Percentiles rank a stretch among this genome's conserved stretches.
Conservation (phyloP, 2,113 vertebrate species). For the Bos javanicus region DNA sequence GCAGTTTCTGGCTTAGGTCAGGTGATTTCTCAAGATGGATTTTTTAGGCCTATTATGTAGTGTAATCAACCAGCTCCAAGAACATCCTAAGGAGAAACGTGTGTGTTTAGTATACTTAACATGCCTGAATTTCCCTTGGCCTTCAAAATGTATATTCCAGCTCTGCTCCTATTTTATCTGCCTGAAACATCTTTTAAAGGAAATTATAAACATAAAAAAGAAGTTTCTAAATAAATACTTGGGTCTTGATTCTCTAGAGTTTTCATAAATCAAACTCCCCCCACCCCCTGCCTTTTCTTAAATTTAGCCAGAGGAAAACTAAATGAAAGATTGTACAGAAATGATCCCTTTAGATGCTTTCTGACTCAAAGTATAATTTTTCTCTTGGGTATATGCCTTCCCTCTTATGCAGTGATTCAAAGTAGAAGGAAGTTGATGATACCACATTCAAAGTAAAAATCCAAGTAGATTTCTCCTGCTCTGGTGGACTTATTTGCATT, state of each 20-base stretch:
- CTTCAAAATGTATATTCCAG: slow-evolving; percentile 34
- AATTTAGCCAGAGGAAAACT: slow-evolving; percentile 56
- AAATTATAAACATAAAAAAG: slow-evolving; percentile 45
- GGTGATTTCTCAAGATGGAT: neutral
- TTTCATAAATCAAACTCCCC: neutral
- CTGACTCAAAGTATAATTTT: slow-evolving; percentile 38
- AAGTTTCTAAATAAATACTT: slow-evolving; percentile 49
- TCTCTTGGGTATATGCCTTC: neutral
- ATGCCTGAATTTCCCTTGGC: slow-evolving; percentile 43
- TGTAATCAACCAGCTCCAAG: neutral
- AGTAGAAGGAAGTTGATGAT: slow-evolving; percentile 23
- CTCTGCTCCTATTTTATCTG: slow-evolving; percentile 32
- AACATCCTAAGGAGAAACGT: slow-evolving; percentile 51
- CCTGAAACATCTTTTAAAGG: slow-evolving; percentile 28
- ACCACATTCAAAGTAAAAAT: slow-evolving; percentile 10
- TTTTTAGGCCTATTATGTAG: slow-evolving; percentile 22
- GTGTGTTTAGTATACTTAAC: neutral
- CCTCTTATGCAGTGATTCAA: neutral
- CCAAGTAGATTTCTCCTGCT: neutral
- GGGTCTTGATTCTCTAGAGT: slow-evolving; percentile 16
- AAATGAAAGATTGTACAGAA: slow-evolving; percentile 38
- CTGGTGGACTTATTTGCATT: neutral
- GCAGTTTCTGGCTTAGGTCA: neutral
- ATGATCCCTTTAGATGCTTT: slow-evolving; percentile 17
- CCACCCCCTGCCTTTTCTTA: neutral